Conservation (phyloP, 2,113 vertebrate species). For the Pseudopodoces humilis region DNA sequence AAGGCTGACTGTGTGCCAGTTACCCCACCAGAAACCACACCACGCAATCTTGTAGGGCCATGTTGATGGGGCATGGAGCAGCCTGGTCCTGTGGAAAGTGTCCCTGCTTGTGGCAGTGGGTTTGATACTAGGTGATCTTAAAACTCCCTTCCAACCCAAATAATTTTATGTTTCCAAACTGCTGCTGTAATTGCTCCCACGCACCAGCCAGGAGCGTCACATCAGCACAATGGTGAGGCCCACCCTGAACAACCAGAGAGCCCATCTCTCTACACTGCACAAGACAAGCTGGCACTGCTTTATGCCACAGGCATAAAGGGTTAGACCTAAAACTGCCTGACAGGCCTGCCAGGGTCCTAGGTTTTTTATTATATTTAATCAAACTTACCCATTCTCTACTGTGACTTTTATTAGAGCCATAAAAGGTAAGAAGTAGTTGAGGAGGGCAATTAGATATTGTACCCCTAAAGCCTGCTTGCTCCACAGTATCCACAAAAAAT, state of each 20-base stretch:
- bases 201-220: background rate
- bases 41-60: background rate
- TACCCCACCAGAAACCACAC: background rate
- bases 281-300: background rate
- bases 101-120: no score
- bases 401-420: background rate
- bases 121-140: background rate
- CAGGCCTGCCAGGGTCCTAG: background rate
- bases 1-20: background rate
- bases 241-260: background rate
- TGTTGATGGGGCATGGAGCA: background rate
- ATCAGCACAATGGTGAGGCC: accelerated
- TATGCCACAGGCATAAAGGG: background rate
- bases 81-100: background rate
- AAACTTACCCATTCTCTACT: background rate
- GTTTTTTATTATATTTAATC: background rate
- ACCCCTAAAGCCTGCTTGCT: background rate
- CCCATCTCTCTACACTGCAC: background rate
- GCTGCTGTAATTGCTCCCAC: background rate
- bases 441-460: background rate
- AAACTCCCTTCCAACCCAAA: background rate
- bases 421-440: background rate
- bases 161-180: background rate
- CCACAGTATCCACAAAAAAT: background rate
- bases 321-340: background rate